phyloP scores from a whole-genome alignment of 2,113 vertebrate species.

The Puffinus mauretanicus region DNA sequence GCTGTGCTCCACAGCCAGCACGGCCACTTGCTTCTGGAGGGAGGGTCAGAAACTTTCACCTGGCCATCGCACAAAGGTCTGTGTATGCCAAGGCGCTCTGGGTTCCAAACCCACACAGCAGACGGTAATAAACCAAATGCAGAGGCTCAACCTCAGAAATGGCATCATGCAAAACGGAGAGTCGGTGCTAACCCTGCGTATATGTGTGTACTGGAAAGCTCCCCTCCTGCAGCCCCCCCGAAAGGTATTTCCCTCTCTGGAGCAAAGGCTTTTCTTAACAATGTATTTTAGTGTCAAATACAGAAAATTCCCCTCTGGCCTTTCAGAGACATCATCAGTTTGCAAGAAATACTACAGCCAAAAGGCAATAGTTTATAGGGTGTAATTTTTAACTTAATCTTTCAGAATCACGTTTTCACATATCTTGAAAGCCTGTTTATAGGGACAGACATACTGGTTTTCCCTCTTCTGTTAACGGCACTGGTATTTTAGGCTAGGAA shows the following conservation, averaged over 20 bases:
- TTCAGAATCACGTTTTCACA: neutral
- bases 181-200: rapidly evolving
- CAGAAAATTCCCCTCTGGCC: neutral
- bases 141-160: neutral
- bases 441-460: neutral
- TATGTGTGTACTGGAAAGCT: neutral
- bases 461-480: neutral
- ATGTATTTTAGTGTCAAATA: neutral
- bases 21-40: rapidly evolving
- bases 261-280: neutral
- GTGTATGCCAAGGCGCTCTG: rapidly evolving
- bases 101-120: neutral
- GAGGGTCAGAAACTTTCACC: neutral
- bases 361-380: neutral
- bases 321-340: neutral
- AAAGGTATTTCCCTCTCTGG: neutral
- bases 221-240: neutral
- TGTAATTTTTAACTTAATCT: neutral
- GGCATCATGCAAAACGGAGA: neutral
- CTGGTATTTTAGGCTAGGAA: neutral
- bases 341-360: neutral
- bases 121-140: rapidly evolving
- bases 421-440: neutral
- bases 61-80: neutral
- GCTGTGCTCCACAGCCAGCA: neutral